These are phyloP conservation scores for Molothrus aeneus DNA, from an alignment of 2,797 vertebrate genomes.

Conservation along the genomic window DNA sequence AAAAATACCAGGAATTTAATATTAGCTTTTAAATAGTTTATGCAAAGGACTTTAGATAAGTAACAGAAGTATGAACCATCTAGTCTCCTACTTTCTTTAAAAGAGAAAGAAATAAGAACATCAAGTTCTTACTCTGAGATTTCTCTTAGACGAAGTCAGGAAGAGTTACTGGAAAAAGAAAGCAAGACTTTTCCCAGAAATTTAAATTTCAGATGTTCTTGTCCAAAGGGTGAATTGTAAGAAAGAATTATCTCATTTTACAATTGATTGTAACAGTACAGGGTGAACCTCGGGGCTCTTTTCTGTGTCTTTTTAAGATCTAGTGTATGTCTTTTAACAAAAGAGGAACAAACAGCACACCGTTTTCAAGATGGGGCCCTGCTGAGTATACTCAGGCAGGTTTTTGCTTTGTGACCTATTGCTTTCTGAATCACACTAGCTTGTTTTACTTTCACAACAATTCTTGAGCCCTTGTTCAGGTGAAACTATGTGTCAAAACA, in stretches of 20 bases:
- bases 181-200: neutral
- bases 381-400: neutral
- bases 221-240: neutral
- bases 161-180: neutral
- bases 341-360: neutral
- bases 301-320: neutral
- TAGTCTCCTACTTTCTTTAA: neutral
- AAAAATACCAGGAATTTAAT: neutral
- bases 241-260: neutral
- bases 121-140: neutral
- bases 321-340: neutral
- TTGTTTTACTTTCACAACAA: neutral
- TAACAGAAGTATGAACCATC: neutral
- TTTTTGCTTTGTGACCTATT: neutral
- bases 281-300: neutral
- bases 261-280: neutral
- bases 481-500: neutral
- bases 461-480: neutral
- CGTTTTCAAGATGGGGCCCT: neutral
- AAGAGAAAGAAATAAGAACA: neutral
- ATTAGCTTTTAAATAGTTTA: neutral
- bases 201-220: neutral
- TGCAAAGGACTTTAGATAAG: neutral
- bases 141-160: neutral
- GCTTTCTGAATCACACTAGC: neutral